phyloP scores from a whole-genome alignment of 2,797 vertebrate species.

The Diplodus puntazzo region DNA sequence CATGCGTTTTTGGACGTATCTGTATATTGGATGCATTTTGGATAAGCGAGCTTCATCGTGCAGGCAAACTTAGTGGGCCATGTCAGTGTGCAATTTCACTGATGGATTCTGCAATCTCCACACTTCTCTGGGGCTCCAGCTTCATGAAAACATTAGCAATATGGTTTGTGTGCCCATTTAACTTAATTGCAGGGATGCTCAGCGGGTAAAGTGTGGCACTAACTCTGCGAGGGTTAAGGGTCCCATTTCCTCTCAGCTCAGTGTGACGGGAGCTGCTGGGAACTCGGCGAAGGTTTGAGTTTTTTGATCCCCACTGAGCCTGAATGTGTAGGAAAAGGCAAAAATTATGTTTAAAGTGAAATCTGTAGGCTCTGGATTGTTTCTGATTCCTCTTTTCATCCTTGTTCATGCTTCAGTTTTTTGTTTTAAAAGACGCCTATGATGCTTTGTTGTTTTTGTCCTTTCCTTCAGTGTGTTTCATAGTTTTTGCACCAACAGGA shows the following conservation, averaged over 20 bases:
- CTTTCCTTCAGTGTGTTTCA: too few species aligned
- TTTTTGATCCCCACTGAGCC: slow-evolving; percentile 8
- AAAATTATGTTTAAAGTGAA: too few species aligned
- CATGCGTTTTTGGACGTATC: slow-evolving; percentile 41
- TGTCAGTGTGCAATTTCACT: slow-evolving; percentile 69
- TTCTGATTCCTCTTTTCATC: too few species aligned
- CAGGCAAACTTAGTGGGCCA: slow-evolving; percentile 64
- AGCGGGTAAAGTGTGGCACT: slow-evolving; percentile 33
- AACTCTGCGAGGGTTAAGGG: slow-evolving; percentile 38
- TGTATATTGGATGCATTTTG: slow-evolving; percentile 58
- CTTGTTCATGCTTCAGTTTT: too few species aligned
- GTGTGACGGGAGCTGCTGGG: slow-evolving; percentile 8
- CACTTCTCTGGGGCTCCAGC: slow-evolving; percentile 50
- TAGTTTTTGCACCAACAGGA: too few species aligned
- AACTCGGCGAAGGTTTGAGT: neutral
- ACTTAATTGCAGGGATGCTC: slow-evolving; percentile 63
- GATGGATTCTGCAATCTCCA: slow-evolving; percentile 66
- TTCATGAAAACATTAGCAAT: slow-evolving; percentile 65
- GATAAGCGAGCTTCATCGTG: slow-evolving; percentile 61
- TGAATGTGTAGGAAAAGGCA: neutral
- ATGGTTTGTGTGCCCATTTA: slow-evolving; percentile 67
- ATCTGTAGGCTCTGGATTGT: too few species aligned
- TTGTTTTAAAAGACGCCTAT: too few species aligned
- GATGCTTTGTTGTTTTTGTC: too few species aligned
- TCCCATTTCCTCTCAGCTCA: slow-evolving; percentile 30